Conservation (phyloP, 2,888 invertebrate genomes). For the Allygus modestus region DNA sequence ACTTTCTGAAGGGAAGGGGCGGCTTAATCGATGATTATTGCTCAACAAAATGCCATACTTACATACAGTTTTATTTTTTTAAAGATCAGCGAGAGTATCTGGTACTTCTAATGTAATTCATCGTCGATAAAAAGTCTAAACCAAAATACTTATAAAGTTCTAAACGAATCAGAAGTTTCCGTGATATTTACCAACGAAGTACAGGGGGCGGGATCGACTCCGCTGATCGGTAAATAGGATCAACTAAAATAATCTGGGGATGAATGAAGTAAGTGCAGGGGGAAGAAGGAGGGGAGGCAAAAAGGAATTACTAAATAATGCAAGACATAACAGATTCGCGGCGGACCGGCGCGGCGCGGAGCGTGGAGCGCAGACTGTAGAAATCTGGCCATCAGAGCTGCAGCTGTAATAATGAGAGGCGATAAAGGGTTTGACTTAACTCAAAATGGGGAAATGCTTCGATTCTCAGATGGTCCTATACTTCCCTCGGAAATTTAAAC, state of each 20-base stretch:
- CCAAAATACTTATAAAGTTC: neutral
- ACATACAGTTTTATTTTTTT: too few species aligned
- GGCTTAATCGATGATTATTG: too few species aligned
- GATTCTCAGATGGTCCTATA: too few species aligned
- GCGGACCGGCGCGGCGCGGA: constrained; percentile 53
- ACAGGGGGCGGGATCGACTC: constrained; percentile 15
- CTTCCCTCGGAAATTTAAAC: too few species aligned
- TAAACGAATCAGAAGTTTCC: constrained; percentile 21
- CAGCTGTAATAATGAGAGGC: constrained; percentile 69
- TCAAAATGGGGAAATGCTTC: too few species aligned
- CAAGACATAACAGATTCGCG: constrained; percentile 66
- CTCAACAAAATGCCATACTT: too few species aligned
- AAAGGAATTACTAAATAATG: constrained; percentile 65
- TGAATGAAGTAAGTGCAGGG: constrained; percentile 58
- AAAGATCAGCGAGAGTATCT: too few species aligned
- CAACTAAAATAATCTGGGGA: constrained; percentile 60
- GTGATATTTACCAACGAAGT: constrained; percentile 12
- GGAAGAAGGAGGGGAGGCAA: constrained; percentile 36
- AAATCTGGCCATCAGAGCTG: constrained; percentile 72
- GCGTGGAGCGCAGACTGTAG: too few species aligned
- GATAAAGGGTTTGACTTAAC: too few species aligned
- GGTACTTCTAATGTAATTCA: too few species aligned
- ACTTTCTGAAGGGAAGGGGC: too few species aligned
- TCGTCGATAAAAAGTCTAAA: too few species aligned
- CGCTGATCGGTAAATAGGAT: constrained; percentile 57